These are phyloP conservation scores for Pristionchus pacificus DNA, from an alignment of 1,140 invertebrate genomes.

Conservation along the genomic window DNA sequence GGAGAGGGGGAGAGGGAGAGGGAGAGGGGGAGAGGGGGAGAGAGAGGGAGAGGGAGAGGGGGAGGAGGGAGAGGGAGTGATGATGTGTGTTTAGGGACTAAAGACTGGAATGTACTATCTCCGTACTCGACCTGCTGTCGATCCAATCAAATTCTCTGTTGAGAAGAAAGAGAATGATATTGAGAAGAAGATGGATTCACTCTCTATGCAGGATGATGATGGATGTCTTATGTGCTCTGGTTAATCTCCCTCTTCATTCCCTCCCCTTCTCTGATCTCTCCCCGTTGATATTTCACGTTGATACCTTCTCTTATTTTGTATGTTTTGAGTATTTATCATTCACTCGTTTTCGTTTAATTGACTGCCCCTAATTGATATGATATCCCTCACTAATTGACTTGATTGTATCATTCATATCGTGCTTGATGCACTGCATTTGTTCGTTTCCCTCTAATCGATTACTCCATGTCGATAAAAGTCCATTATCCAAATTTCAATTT, in stretches of 20 bases:
- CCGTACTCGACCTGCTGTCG: constrained; percentile 88
- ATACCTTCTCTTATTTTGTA: background rate
- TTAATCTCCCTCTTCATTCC: constrained; percentile 3
- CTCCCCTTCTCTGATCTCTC: background rate
- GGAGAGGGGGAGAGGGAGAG: constrained; percentile 68
- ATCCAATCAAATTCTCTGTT: constrained; percentile 95
- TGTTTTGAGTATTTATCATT: too few species aligned
- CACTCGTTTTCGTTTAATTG: too few species aligned
- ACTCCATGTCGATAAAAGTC: too few species aligned
- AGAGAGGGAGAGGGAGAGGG: too few species aligned
- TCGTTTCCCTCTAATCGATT: background rate
- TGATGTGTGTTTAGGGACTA: constrained; percentile 68
- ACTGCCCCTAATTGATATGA: too few species aligned
- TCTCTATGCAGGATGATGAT: constrained; percentile 9
- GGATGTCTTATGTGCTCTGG: constrained; percentile 33
- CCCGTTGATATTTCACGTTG: background rate
- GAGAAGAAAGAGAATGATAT: constrained; percentile 61
- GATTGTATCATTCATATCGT: too few species aligned
- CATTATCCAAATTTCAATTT: too few species aligned
- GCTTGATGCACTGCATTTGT: too few species aligned
- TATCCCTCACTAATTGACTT: too few species aligned
- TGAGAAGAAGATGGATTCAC: background rate
- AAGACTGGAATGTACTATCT: constrained; percentile 99
- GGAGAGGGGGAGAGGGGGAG: constrained; percentile 63
- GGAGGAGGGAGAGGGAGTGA: background rate